Evolutionary conservation across 2,888 invertebrate genomes (phyloP).

Genomic region (Rotaria magnacalcarata): DNA sequence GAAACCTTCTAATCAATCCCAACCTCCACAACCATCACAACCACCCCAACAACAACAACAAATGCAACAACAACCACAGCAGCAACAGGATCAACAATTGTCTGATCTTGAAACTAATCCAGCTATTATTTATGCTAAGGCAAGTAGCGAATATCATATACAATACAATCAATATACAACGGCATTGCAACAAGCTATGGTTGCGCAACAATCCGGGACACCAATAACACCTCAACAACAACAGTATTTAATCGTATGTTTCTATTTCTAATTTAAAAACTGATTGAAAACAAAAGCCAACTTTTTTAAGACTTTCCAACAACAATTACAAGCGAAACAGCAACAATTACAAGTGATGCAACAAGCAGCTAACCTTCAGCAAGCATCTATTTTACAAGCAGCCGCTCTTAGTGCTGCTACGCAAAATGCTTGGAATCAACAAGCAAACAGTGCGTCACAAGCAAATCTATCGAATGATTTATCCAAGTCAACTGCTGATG

Average conservation of each 20-base stretch:
- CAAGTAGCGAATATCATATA: not conserved
- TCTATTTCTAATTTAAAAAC: not conserved
- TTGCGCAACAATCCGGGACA: not conserved
- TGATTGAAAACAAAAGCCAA: not conserved
- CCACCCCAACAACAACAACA: not conserved
- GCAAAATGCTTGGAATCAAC: slow-evolving; percentile 25
- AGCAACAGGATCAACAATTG: not conserved
- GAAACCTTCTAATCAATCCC: not conserved
- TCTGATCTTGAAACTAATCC: slow-evolving; percentile 2
- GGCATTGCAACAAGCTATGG: slow-evolving; percentile 20
- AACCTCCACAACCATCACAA: not conserved
- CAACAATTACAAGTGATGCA: slow-evolving; percentile 32
- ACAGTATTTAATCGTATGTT: slow-evolving; percentile 20
- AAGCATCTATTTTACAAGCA: slow-evolving; percentile 8
- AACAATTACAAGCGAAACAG: slow-evolving; percentile 27
- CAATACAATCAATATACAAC: slow-evolving; percentile 33
- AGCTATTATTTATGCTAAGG: slow-evolving; percentile 20
- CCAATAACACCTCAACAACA: slow-evolving; percentile 28
- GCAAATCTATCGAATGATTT: not conserved
- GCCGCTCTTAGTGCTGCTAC: slow-evolving; percentile 14
- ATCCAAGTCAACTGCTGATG: not conserved
- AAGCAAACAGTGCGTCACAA: not conserved
- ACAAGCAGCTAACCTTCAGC: slow-evolving; percentile 7
- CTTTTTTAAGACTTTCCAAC: not conserved
- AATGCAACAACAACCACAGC: not conserved